Evolutionary conservation across 2,888 invertebrate genomes (phyloP).

Genomic region (Andrena hattorfiana): DNA sequence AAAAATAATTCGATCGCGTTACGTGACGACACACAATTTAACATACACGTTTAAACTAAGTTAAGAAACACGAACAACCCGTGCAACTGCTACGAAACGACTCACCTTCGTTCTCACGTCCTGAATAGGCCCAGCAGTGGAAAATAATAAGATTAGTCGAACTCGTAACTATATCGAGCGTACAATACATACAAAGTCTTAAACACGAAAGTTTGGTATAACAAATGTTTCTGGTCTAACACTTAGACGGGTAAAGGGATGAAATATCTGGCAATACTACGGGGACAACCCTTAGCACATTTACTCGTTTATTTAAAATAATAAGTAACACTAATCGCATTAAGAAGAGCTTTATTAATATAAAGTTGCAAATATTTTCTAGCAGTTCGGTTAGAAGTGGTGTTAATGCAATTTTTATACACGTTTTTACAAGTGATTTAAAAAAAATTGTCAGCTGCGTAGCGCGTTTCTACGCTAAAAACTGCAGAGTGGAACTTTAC

Average conservation of each 20-base stretch:
- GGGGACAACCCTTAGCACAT: no score
- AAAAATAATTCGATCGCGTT: constrained; percentile 19
- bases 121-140: constrained; percentile 78
- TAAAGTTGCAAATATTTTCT: neutral
- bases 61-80: constrained; percentile 51
- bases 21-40: constrained; percentile 22
- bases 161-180: constrained; percentile 71
- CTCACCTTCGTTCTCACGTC: constrained; percentile 86
- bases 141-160: constrained; percentile 78
- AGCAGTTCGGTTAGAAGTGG: neutral
- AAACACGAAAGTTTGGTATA: constrained; percentile 12
- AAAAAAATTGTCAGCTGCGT: no score
- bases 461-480: no score
- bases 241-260: neutral
- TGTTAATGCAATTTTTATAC: no score
- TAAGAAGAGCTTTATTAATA: neutral
- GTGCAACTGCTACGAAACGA: constrained; percentile 69
- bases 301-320: neutral
- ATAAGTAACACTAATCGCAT: neutral
- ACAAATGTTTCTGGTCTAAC: neutral
- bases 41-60: constrained; percentile 28
- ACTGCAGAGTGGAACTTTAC: no score
- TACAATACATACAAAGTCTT: constrained; percentile 44
- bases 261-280: neutral
- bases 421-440: no score